A percentile compares a stretch with the other conserved stretches of the same genome.
These are phyloP conservation scores for Stigmatopora argus DNA, from an alignment of 2,113 vertebrate genomes.

Conservation along the genomic window DNA sequence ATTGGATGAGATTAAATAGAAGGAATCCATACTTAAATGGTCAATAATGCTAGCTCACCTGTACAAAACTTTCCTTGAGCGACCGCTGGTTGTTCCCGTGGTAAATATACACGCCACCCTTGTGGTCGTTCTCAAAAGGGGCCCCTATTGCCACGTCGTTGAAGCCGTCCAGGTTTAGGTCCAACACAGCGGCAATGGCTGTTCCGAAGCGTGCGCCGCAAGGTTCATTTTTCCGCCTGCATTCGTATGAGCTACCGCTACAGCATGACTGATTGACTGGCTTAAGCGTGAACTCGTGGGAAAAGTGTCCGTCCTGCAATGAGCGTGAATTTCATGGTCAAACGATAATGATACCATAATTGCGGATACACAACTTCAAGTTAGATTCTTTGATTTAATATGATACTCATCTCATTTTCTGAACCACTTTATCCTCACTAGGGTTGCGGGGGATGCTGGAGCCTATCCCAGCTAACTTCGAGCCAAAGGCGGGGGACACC, in stretches of 20 bases:
- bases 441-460: too few species aligned
- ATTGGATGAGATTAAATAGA: neutral
- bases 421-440: too few species aligned
- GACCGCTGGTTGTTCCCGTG: constrained; percentile 73
- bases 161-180: constrained; percentile 88
- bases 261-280: constrained; percentile 86
- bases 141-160: constrained; percentile 89
- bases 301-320: constrained; percentile 71
- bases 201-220: constrained; percentile 93
- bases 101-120: constrained; percentile 90
- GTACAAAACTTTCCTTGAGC: constrained; percentile 79
- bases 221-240: constrained; percentile 78
- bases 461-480: too few species aligned
- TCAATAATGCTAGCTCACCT: constrained; percentile 61
- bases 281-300: constrained; percentile 81
- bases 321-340: neutral
- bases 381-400: too few species aligned
- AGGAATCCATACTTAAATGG: neutral
- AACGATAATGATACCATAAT: too few species aligned
- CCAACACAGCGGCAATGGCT: constrained; percentile 83
- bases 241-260: constrained; percentile 63
- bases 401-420: too few species aligned
- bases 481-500: too few species aligned
- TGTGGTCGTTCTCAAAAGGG: constrained; percentile 88
- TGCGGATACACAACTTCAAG: too few species aligned